phyloP scores from a whole-genome alignment of 2,888 invertebrate species.

The Lepidocyrtinus sp. region DNA sequence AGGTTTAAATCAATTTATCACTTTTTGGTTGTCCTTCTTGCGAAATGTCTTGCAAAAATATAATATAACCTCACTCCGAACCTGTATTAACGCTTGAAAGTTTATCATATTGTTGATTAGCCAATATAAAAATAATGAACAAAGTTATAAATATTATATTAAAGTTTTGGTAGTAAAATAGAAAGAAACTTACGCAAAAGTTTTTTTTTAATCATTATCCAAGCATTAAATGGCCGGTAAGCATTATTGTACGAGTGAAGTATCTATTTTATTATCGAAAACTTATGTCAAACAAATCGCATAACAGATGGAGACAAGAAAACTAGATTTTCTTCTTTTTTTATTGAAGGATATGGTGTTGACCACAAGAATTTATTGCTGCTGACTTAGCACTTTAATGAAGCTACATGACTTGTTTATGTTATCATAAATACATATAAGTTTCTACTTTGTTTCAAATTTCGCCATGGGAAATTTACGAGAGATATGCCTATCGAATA shows the following conservation, averaged over 20 bases:
- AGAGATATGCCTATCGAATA: neutral
- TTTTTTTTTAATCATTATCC: slow-evolving; percentile 24
- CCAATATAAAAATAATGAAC: slow-evolving; percentile 19
- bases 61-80: no score
- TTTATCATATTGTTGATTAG: slow-evolving; percentile 17
- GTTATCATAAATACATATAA: no score
- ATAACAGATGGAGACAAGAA: slow-evolving; percentile 16
- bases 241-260: neutral
- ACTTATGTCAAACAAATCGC: slow-evolving; percentile 30
- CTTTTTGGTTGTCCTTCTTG: no score
- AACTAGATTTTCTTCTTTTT: slow-evolving; percentile 38
- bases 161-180: no score
- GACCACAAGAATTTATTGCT: slow-evolving; percentile 30
- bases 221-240: slow-evolving; percentile 12
- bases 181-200: no score
- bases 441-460: neutral
- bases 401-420: neutral
- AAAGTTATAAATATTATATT: no score
- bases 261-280: neutral
- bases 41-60: no score
- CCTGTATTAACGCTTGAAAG: no score
- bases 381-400: slow-evolving; percentile 11
- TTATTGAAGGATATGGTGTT: neutral
- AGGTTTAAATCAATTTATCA: neutral
- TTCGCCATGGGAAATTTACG: neutral